Percentiles rank a stretch among this genome's conserved stretches.
Conservation (phyloP, 2,888 invertebrate genomes). For the Eledone cirrhosa region DNA sequence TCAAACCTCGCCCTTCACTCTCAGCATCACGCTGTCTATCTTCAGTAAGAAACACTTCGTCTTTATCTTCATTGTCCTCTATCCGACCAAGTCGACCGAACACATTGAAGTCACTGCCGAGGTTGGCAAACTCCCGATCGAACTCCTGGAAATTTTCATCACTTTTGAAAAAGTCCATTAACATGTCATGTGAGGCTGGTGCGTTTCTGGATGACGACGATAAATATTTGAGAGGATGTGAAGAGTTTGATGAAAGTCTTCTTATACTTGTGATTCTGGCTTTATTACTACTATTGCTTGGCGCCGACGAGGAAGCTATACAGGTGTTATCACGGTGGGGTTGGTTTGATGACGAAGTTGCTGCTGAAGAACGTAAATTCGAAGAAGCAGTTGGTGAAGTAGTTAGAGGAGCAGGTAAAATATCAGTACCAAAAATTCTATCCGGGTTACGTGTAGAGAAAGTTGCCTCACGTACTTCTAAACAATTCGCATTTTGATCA, state of each 20-base stretch:
- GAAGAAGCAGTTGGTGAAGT: not conserved
- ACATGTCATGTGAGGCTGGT: slow-evolving; percentile 33
- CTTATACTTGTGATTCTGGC: not conserved
- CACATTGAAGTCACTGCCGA: slow-evolving; percentile 34
- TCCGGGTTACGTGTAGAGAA: not conserved
- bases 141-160: slow-evolving; percentile 61
- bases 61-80: slow-evolving; percentile 17
- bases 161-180: slow-evolving; percentile 59
- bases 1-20: not conserved
- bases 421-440: not conserved
- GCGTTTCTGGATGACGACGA: not conserved
- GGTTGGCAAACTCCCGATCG: slow-evolving; percentile 58
- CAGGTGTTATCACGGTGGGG: not conserved
- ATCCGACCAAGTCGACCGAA: not conserved
- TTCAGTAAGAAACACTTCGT: not conserved
- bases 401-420: not conserved
- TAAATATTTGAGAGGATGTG: not conserved
- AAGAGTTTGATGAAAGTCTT: not conserved
- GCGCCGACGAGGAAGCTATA: not conserved
- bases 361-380: not conserved
- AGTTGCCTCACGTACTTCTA: not conserved
- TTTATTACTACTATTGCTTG: not conserved
- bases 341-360: not conserved
- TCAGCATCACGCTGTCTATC: not conserved
- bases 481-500: not conserved